Conservation (phyloP, 2,113 vertebrate genomes). For the Xenopus laevis region DNA sequence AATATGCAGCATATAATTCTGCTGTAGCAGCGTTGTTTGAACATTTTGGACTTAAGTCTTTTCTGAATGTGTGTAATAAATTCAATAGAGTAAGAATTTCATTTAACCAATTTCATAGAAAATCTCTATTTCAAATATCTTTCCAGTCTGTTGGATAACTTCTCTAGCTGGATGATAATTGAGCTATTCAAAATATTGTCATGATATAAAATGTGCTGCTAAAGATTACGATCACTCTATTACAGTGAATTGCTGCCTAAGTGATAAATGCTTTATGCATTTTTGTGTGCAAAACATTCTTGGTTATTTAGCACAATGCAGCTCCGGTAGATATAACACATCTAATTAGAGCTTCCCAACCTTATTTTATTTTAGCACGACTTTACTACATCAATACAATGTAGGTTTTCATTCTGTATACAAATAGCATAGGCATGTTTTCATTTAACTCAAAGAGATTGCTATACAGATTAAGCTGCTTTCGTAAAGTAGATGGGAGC, state of each 20-base stretch:
- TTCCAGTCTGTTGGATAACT: no score
- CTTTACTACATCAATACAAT: not conserved
- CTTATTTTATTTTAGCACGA: not conserved
- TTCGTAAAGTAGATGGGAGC: no score
- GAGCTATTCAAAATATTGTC: conserved; percentile 1
- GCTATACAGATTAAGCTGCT: not conserved
- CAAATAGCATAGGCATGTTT: not conserved
- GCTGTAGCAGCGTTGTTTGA: no score
- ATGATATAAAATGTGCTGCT: not conserved
- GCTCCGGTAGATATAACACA: not conserved
- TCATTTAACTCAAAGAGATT: not conserved
- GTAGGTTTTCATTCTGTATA: not conserved
- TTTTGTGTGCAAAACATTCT: not conserved
- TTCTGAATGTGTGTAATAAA: no score
- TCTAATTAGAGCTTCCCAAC: not conserved
- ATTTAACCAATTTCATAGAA: no score
- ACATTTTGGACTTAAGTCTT: no score
- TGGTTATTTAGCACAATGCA: not conserved
- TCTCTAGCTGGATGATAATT: no score
- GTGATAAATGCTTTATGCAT: not conserved
- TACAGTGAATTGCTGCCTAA: not conserved
- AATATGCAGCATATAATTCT: no score
- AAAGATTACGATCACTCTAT: not conserved
- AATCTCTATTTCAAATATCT: no score
- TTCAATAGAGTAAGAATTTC: no score